Evolutionary conservation across 2,113 vertebrate species (phyloP), one percentile per base, ranked within the genome.

Genomic region (Phyllopteryx taeniolatus): DNA sequence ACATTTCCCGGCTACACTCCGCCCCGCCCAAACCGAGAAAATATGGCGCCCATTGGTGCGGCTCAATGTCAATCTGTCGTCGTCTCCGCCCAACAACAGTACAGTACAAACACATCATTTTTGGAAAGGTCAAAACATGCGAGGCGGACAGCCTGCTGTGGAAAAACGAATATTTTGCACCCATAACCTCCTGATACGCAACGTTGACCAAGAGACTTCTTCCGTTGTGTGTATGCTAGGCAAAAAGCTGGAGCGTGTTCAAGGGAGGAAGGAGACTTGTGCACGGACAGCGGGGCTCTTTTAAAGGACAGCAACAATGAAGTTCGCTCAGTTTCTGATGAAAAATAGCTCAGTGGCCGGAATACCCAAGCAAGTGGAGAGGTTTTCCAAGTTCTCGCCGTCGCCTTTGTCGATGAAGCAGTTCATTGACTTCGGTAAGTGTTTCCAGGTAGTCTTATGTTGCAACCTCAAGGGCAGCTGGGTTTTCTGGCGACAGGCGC

Each of bases 371-470:
- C 92, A 93, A 77, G 91, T 95, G 85, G 92, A 89, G 90, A 92
- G 82, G 88, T 98, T 98, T 72, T 94, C 96, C 1, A 96, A 95
- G 77, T 98, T 94, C 81, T 98, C 96, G 0, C 97, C 97, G 0
- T 98, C 95, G 5, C 97, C 97, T 0, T 88, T 99, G 61, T 98
- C 96, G 56, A 98, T 99, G 88, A 98, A 99, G 84, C 97, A 99
- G 88, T 93, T 99, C 80, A 87, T 99, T 83, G 96, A 99, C 89
- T 99, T 98, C 35, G 97, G 97, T 99, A 86, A 96, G 83, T 79
- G 51, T 27, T 49, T 56, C 5, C 22, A 17, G 27, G 9, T 27
- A 4, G 2, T 47, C 17, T 43, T 39, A 4, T 17, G 2, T 47
- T 47, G 20, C 42, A 22, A 44, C n/a, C 3, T 46, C 42, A 62